Evolutionary conservation across 2,797 vertebrate genomes (phyloP), one percentile per base, ranked within the genome.

Genomic region (Platalea minor): DNA sequence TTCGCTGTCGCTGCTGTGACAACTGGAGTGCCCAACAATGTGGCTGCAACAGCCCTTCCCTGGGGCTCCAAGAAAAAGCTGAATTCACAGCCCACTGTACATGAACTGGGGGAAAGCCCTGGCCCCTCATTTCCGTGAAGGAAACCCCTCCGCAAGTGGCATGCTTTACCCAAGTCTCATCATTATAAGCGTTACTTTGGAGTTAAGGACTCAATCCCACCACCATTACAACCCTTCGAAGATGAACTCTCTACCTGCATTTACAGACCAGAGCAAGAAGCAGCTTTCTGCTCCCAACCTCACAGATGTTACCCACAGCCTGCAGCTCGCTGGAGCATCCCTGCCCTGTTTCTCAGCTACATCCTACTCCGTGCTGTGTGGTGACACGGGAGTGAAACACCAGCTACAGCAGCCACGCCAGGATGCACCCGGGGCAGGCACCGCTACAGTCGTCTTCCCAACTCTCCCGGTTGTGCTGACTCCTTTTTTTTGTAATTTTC

Each of bases 51-150:
- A 43, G 33, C 35, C 35, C 82, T 83, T 24, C 35, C 11, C 25
- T 9, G 59, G 25, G 59, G 25, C 59, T 61, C 46, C 43, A 76
- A 70, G 31, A 37, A 77, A 80, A 88, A 81, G 23, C 25, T 79
- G 46, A 61, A 59, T n/a, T 87, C 61, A 81, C 48, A 84, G 46
- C 4, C 17, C 17, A 13, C 50, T 13, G 3, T 9, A 33, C 9
- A 10, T 0, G 11, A 11, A 31, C 0, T 54, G 28, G 15, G 5
- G 5, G 15, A 61, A 84, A 63, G 17, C 1, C 35, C 29, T 7
- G 10, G 6, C 17, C 7, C 3, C 29, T 45, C 23, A 35, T 4
- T 29, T 59, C 50, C 56, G 46, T 50, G 18, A 69, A 63, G 31
- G 18, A 87, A 69, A 79, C 5, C 13, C 4, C 25, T 59, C 37